Evolutionary conservation across 2,113 vertebrate genomes (phyloP), one percentile per base, ranked within the genome.

Genomic region (Todiramphus saurophagus): DNA sequence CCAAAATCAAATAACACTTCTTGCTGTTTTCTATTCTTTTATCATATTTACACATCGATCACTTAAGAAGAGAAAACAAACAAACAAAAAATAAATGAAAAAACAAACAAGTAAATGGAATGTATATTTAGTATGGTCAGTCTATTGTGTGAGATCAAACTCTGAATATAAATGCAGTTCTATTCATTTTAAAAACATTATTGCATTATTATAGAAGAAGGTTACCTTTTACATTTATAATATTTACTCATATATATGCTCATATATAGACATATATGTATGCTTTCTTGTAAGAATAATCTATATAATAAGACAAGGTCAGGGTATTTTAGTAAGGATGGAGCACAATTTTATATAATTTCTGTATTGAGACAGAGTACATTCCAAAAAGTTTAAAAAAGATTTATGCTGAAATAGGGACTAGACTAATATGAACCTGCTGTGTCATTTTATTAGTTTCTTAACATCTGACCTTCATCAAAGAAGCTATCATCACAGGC

Each of bases 371-470:
- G 48, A 67, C 8, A 79, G 79, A 69, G 16, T 33, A 50, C 19
- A 18, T 69, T 66, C 28, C 58, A 91, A 87, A 72, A 5, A 44
- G 15, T 25, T 84, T 35, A 87, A 72, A 91, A 84, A 84, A 62
- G 50, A 69, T 91, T 89, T 76, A 79, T 78, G 62, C 33, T 76
- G 62, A 95, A 96, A 56, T 25, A 27, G 18, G 33, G 39, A 83
- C 94, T 64, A 59, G 31, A 62, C 37, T 96, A 95, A 94, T 90
- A 73, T 7, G 41, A 94, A 87, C 83, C 92, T 95, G 80, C 67
- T 97, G 83, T 72, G 87, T 72, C 80, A 73, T 94, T 94, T 93
- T 93, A 89, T 84, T 64, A 46, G 70, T 53, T 93, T 86, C 46
- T 68, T 90, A 83, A 79, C 92, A 82, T 92, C 74, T 82, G 86